Evolutionary conservation across 1,140 invertebrate species (phyloP), one percentile per base, ranked within the genome.

Genomic region (Stegodyphus mimosarum): DNA sequence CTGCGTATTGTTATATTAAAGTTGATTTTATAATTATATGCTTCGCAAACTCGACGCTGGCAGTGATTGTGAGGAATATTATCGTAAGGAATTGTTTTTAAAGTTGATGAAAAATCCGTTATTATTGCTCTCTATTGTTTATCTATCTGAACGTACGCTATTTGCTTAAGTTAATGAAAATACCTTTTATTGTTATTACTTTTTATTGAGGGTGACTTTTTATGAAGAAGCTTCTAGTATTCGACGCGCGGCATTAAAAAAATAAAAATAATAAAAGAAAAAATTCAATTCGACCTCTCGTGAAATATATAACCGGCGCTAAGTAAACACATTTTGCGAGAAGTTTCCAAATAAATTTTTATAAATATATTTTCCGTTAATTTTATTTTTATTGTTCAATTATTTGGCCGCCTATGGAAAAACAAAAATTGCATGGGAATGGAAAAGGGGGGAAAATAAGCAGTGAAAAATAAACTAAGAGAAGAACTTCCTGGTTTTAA

Each of bases 361-460:
- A 84, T 84, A 84, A 84, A 76, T 84, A 84, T 84, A 49, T 84
- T 75, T 67, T 67, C 63, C 60, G 63, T 84, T 75, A 84, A 75
- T 84, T 83, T 83, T 79, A 75, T 84, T 84, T 84, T 84, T 84
- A 84, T 75, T 76, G 71, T 84, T 84, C 81, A 76, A 84, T 84
- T 84, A 76, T 84, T 73, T 84, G 81, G 49, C 81, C 64, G 64
- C 69, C 71, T 53, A 55, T 64, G n/a, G 72, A 84, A 76, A 75
- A 67, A 75, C 52, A 84, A 84, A 69, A 52, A 75, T 18, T 17
- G 53, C 48, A 53, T 52, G 55, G 63, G 55, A 75, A 70, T 48
- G 33, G 53, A 11, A 18, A 48, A 17, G 5, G 51, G 18, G 7
- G n/a, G 18, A 18, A 52, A 52, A 48, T n/a, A 49, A 9, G 50